Percentiles rank a stretch among this genome's conserved stretches.
phyloP scores from a whole-genome alignment of 2,888 invertebrate species.

The Carpatolechia fugitivella region DNA sequence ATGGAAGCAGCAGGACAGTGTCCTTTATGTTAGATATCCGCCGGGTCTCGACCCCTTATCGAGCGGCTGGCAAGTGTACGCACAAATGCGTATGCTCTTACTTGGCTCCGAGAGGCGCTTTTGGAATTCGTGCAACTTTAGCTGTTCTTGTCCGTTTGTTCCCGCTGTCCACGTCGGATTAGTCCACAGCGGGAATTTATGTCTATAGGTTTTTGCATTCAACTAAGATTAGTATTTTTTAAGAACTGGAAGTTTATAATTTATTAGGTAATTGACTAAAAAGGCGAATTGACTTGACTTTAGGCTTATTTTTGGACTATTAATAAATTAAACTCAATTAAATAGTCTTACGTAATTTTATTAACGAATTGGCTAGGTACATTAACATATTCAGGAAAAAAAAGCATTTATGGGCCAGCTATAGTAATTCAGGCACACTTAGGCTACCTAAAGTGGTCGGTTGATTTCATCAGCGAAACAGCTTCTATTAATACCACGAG shows the following conservation, averaged over 20 bases:
- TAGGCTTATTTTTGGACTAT: too few species aligned
- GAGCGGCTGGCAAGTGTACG: slow-evolving; percentile 43
- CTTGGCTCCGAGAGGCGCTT: neutral
- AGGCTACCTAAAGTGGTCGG: slow-evolving; percentile 8
- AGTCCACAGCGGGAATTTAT: too few species aligned
- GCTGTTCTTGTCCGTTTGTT: neutral
- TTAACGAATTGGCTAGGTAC: too few species aligned
- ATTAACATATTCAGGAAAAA: too few species aligned
- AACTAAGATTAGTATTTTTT: too few species aligned
- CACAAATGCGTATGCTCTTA: slow-evolving; percentile 33
- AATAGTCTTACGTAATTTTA: too few species aligned
- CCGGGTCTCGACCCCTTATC: slow-evolving; percentile 68
- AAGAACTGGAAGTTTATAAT: too few species aligned
- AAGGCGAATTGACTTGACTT: too few species aligned
- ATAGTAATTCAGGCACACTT: neutral
- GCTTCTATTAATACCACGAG: slow-evolving; percentile 1
- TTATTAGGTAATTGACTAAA: too few species aligned
- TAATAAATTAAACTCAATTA: too few species aligned
- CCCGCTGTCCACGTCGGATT: too few species aligned
- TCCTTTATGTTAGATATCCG: slow-evolving; percentile 58
- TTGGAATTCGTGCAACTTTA: neutral
- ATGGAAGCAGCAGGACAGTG: slow-evolving; percentile 41
- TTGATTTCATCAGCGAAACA: neutral
- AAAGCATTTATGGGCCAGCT: neutral
- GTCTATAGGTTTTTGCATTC: too few species aligned